Percentiles rank a stretch among this genome's conserved stretches.
Evolutionary conservation across 2,113 vertebrate genomes (phyloP).

Genomic region (Equus quagga): DNA sequence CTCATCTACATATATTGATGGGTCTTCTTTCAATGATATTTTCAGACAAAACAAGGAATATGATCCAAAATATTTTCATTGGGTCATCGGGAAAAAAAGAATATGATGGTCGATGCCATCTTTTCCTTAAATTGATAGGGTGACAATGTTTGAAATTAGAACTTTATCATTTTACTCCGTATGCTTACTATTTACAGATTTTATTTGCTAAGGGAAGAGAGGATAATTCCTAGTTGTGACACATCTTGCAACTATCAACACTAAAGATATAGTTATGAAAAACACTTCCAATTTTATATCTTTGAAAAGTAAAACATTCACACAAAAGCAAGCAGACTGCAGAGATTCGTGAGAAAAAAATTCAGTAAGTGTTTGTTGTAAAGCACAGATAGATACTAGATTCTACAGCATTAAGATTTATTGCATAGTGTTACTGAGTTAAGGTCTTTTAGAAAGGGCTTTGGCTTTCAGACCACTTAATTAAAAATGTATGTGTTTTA

Average conservation of each 20-base stretch:
- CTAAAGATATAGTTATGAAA: background rate
- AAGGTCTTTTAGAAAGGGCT: background rate
- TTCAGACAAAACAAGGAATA: background rate
- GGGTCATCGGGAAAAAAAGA: background rate
- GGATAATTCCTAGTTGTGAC: background rate
- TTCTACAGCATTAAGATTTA: background rate
- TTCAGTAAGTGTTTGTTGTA: background rate
- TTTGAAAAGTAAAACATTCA: conserved; percentile 46
- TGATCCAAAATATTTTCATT: background rate
- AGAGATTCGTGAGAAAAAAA: background rate
- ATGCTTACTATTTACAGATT: background rate
- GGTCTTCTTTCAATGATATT: background rate
- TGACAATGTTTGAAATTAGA: background rate
- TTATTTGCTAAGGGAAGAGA: background rate
- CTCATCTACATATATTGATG: background rate
- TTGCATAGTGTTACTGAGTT: background rate
- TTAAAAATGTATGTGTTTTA: background rate
- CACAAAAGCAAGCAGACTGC: background rate
- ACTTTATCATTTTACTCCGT: background rate
- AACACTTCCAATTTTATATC: background rate
- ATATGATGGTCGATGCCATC: background rate
- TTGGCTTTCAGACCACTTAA: background rate
- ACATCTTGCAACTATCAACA: background rate
- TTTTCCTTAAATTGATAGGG: background rate
- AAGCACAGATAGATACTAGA: background rate